phyloP scores from a whole-genome alignment of 2,113 vertebrate species.

The Copsychus sechellarum region DNA sequence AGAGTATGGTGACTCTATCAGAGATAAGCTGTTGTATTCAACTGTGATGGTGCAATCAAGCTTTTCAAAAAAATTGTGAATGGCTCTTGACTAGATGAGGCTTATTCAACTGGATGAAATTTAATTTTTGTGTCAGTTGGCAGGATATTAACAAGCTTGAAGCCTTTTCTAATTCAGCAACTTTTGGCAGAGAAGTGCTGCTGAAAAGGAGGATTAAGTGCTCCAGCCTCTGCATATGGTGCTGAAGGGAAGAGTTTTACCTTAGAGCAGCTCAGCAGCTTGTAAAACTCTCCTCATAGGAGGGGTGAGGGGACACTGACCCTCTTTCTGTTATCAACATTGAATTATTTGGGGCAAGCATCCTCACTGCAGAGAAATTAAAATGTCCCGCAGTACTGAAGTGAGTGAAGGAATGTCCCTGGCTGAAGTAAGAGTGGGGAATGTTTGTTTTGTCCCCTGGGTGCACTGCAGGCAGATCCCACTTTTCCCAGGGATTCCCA shows the following conservation, averaged over 20 bases:
- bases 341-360: neutral
- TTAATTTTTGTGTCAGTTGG: constrained; percentile 41
- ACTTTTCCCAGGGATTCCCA: neutral
- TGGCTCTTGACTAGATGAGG: neutral
- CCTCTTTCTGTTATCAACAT: neutral
- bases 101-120: constrained; percentile 29
- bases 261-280: neutral
- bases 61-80: neutral
- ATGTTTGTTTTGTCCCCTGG: neutral
- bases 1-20: neutral
- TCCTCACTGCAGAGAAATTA: neutral
- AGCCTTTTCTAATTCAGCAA: constrained; percentile 4
- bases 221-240: neutral
- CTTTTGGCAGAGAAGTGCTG: neutral
- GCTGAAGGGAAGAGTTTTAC: neutral
- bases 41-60: neutral
- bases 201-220: neutral
- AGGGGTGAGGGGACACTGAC: neutral
- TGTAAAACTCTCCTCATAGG: neutral
- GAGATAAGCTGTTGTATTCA: neutral
- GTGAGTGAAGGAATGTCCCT: neutral
- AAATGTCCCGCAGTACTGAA: neutral
- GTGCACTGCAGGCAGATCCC: rapidly evolving
- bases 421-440: neutral
- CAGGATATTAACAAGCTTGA: constrained; percentile 9